These are phyloP conservation scores for Lepidurus couesii DNA, from an alignment of 1,140 invertebrate genomes.

Conservation along the genomic window DNA sequence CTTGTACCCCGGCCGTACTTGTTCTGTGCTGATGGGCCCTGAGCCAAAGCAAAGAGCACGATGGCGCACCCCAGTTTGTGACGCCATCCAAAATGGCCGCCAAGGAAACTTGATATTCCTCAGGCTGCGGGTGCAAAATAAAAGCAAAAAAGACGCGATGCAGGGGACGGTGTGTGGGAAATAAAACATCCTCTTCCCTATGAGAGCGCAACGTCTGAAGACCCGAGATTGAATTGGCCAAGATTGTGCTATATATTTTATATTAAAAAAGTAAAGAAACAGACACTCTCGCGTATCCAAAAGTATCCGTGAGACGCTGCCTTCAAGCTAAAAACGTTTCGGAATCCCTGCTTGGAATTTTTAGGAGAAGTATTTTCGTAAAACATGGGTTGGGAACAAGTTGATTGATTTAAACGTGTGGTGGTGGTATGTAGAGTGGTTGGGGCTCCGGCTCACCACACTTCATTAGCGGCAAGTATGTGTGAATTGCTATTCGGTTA, in stretches of 20 bases:
- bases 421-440: not conserved
- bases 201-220: not conserved
- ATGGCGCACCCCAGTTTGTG: slow-evolving; percentile 8
- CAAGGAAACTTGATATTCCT: not conserved
- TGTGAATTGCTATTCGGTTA: not conserved
- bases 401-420: not conserved
- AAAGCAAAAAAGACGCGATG: not conserved
- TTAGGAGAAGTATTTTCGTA: too few relatives aligned
- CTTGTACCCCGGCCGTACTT: not conserved
- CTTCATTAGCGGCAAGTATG: slow-evolving; percentile 9
- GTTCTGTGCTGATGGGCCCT: not conserved
- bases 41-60: slow-evolving; percentile 4
- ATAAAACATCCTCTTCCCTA: not conserved
- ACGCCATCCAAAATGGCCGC: slow-evolving; percentile 9
- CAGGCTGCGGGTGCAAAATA: slow-evolving; percentile 11
- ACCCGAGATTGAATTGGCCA: too few relatives aligned
- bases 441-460: not conserved
- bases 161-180: slow-evolving; percentile 3
- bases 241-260: too few relatives aligned
- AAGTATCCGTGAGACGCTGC: too few relatives aligned
- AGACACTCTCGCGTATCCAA: too few relatives aligned
- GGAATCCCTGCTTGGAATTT: too few relatives aligned
- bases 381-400: too few relatives aligned
- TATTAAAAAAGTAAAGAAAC: too few relatives aligned
- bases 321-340: too few relatives aligned